Percentiles rank a stretch among this genome's conserved stretches.
These are phyloP conservation scores for Nemotelus nigrinus DNA, from an alignment of 2,888 invertebrate species.

Conservation along the genomic window DNA sequence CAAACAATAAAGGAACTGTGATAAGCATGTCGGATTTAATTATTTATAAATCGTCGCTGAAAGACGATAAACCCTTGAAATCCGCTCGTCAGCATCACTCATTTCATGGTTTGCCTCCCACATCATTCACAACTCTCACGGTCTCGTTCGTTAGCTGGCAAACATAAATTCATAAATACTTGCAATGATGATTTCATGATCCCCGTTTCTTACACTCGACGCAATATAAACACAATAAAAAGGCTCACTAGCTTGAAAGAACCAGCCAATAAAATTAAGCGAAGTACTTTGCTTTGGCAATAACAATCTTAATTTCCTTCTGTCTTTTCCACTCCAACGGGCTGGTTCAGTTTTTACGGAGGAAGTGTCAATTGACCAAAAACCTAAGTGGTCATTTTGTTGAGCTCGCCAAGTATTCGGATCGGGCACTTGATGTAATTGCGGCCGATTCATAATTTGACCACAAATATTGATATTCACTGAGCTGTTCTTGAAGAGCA, in stretches of 20 bases:
- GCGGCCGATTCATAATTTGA: constrained; percentile 23
- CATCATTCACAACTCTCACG: constrained; percentile 24
- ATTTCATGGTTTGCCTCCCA: neutral
- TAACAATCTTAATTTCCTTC: constrained; percentile 40
- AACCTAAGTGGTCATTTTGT: constrained; percentile 48
- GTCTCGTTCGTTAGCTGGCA: constrained; percentile 12
- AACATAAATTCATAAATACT: constrained; percentile 25
- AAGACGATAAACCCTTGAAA: constrained; percentile 36
- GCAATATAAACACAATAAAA: constrained; percentile 40
- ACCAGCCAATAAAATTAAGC: constrained; percentile 46
- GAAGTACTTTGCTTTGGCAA: constrained; percentile 47
- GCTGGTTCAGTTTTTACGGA: constrained; percentile 38
- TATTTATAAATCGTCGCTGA: constrained; percentile 33
- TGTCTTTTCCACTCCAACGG: constrained; percentile 10
- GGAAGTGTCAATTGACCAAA: constrained; percentile 47
- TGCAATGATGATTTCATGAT: constrained; percentile 11
- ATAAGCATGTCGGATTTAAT: constrained; percentile 37
- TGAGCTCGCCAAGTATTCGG: constrained; percentile 30
- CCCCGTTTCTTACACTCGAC: constrained; percentile 29
- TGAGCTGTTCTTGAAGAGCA: neutral
- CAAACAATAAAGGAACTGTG: constrained; percentile 29
- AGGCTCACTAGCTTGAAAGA: constrained; percentile 37
- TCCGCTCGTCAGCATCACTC: constrained; percentile 29
- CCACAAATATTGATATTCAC: constrained; percentile 3
- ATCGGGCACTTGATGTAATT: constrained; percentile 39